Base-by-base conservation (phyloP, 2,888 invertebrate species). In the Pharmacophagus antenor region DNA sequence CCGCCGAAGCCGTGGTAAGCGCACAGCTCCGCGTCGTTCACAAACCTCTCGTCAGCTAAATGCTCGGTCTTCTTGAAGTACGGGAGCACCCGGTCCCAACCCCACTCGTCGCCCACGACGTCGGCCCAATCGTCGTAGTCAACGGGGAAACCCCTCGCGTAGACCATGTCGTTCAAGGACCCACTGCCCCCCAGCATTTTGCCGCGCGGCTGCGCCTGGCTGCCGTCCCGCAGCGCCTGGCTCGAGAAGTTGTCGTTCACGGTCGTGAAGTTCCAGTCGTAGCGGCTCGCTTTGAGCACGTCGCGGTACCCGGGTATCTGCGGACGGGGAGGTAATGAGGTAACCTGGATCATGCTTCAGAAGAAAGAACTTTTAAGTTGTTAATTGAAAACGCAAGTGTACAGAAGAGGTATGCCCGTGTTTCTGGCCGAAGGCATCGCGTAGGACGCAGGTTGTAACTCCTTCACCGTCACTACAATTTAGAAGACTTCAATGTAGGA, bases 251-350 rank as follows among this genome's bases (percentile, higher is more conserved):
- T 63, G 51, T 86, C 80, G 63, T 82, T 65, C 0, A 74, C 70
- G 0, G 84, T 80, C 0, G 82, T 85, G 59, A 85, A 85, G 63
- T 87, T 86, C 88, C 88, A 88, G 58, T 88, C 88, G 55, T 79
- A 83, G 0, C 58, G 59, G 41, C 80, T 78, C 12, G 63, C 63
- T 67, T 79, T 79, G 7, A 88, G 58, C 1, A 47, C 21, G 46
- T 70, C 37, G 42, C 71, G 73, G 56, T 81, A 82, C 0, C 76
- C 82, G 23, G 88, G 88, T 44, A 88, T 70, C 88, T 88, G 68
- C 1, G 65, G 63, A 56, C 50, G 21, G 15, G 15, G 10, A 31
- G 12, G 15, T 27, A 27, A 27, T 27, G 10, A 27, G 1, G 27
- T 1, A 10, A 6, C 10, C 7, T 27, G 5, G 27, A 27, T 8